A percentile compares a stretch with the other conserved stretches of the same genome.
Evolutionary conservation across 2,113 vertebrate genomes (phyloP).

Genomic region (Hydropotes inermis): DNA sequence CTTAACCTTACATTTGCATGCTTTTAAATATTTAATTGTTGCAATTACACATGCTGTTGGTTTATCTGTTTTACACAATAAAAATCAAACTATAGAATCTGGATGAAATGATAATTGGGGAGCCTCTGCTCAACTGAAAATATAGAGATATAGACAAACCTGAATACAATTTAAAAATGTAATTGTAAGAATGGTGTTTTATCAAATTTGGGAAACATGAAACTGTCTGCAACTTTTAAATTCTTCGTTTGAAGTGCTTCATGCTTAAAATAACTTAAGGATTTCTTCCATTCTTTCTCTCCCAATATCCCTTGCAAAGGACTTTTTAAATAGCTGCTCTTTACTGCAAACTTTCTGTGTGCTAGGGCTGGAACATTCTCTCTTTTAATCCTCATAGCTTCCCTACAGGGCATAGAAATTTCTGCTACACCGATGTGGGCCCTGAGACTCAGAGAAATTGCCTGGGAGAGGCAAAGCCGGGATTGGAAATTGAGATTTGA

Average conservation of each 20-base stretch:
- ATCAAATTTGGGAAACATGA: not conserved
- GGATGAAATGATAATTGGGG: not conserved
- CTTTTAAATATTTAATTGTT: not conserved
- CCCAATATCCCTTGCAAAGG: not conserved
- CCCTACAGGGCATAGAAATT: not conserved
- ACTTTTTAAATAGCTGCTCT: not conserved
- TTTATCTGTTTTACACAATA: slow-evolving; percentile 17
- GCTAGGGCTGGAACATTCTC: not conserved
- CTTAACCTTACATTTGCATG: not conserved
- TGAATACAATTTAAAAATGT: not conserved
- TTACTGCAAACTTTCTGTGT: not conserved
- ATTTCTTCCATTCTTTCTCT: not conserved
- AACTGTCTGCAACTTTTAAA: not conserved
- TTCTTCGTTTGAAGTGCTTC: not conserved
- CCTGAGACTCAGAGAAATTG: not conserved
- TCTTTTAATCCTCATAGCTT: not conserved
- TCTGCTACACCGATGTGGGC: not conserved
- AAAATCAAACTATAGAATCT: not conserved
- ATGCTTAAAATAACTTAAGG: not conserved
- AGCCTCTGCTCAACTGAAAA: not conserved
- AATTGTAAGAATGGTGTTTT: slow-evolving; percentile 1
- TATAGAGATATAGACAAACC: not conserved
- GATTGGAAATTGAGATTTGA: not conserved
- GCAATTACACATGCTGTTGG: not conserved
- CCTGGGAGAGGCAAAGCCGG: not conserved